phyloP scores from a whole-genome alignment of 2,113 vertebrate genomes.

The Zeus faber region DNA sequence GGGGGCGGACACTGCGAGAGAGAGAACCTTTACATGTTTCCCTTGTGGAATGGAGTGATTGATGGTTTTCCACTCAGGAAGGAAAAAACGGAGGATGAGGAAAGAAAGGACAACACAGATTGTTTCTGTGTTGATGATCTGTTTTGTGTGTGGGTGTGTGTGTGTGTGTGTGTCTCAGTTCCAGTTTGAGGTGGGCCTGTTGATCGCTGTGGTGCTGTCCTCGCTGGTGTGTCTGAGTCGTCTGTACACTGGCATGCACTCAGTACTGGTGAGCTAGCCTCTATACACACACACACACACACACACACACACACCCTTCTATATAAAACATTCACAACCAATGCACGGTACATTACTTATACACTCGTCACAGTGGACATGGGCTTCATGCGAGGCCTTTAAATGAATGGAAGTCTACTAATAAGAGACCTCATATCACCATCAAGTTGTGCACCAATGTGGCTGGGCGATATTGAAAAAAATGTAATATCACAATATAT shows the following conservation, averaged over 20 bases:
- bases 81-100: constrained; percentile 30
- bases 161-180: constrained; percentile 74
- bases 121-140: constrained; percentile 3
- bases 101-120: constrained; percentile 33
- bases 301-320: background rate
- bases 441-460: too few relatives aligned
- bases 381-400: too few relatives aligned
- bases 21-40: background rate
- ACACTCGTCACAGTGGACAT: constrained; percentile 24
- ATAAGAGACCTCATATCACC: too few relatives aligned
- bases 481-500: too few relatives aligned
- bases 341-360: constrained; percentile 54
- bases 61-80: too few relatives aligned
- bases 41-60: too few relatives aligned
- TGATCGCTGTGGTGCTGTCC: constrained; percentile 78
- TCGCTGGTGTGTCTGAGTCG: constrained; percentile 89
- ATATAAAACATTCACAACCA: constrained; percentile 49
- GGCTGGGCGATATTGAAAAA: too few relatives aligned
- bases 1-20: constrained; percentile 8
- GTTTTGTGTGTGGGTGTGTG: constrained; percentile 13
- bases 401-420: too few relatives aligned
- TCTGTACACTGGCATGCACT: constrained; percentile 96
- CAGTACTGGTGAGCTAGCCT: constrained; percentile 83
- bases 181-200: constrained; percentile 80
- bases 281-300: constrained; percentile 5